These are phyloP conservation scores for Eleutherodactylus coqui DNA, from an alignment of 2,797 vertebrate genomes.

Conservation along the genomic window DNA sequence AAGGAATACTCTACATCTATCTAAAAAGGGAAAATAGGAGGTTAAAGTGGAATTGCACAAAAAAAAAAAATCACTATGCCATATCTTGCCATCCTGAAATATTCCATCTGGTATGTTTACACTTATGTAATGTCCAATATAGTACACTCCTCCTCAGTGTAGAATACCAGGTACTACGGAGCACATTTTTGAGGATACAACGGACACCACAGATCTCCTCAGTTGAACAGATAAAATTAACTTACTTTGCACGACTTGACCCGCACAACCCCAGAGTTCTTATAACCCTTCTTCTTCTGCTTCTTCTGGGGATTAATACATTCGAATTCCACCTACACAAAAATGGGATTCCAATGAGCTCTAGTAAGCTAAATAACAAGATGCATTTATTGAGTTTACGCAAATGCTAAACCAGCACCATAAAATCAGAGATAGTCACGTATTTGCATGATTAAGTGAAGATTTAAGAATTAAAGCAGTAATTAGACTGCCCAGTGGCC, in stretches of 20 bases:
- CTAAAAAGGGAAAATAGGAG: slow-evolving; percentile 64
- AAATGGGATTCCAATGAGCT: neutral
- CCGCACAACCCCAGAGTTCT: slow-evolving; percentile 86
- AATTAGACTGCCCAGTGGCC: too few relatives aligned
- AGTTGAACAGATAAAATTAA: neutral
- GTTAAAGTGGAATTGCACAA: neutral
- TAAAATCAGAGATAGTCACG: neutral
- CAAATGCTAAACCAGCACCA: neutral
- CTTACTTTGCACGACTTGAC: slow-evolving; percentile 87
- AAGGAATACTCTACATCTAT: slow-evolving; percentile 84
- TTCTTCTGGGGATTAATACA: slow-evolving; percentile 91
- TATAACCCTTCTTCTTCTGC: slow-evolving; percentile 94
- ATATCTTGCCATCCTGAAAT: neutral
- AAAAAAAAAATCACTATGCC: neutral
- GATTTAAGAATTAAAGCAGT: neutral
- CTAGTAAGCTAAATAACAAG: neutral
- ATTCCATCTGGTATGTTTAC: neutral
- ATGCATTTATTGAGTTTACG: neutral
- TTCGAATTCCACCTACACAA: slow-evolving; percentile 83
- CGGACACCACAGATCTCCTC: neutral
- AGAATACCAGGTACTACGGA: too few relatives aligned
- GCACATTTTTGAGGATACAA: too few relatives aligned
- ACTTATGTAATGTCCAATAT: too few relatives aligned
- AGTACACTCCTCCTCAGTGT: too few relatives aligned
- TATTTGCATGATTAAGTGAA: neutral